These are phyloP conservation scores for Drosophila parthenogenetica DNA, from an alignment of 2,888 invertebrate genomes.

Conservation along the genomic window DNA sequence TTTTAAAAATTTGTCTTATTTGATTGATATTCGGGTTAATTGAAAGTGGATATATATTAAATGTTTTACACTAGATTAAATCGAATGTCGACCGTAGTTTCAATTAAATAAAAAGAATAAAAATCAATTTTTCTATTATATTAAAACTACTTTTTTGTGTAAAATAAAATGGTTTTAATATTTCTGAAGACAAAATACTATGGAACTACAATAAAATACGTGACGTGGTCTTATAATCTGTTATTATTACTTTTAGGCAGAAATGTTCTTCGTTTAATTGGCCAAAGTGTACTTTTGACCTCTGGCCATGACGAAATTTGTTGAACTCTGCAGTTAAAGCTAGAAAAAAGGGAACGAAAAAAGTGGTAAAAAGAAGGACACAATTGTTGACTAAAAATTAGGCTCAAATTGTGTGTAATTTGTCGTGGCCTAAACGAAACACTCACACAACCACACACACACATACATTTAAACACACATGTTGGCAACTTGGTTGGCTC, in stretches of 20 bases:
- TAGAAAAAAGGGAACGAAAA: background rate
- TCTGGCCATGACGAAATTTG: background rate
- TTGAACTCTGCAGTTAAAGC: slow-evolving; percentile 8
- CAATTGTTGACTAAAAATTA: slow-evolving; percentile 69
- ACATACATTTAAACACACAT: slow-evolving; percentile 22
- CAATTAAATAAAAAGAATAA: too few species aligned
- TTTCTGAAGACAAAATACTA: background rate
- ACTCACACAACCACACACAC: slow-evolving; percentile 16
- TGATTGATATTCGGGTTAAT: background rate
- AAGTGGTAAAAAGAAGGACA: slow-evolving; percentile 26
- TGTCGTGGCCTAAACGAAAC: slow-evolving; percentile 60
- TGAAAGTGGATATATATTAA: background rate
- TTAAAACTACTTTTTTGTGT: background rate
- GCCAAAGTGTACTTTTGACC: background rate
- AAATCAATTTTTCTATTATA: background rate
- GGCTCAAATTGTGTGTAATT: slow-evolving; percentile 73
- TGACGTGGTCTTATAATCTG: background rate
- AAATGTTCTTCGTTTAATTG: background rate
- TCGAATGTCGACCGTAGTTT: background rate
- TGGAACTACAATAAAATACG: background rate
- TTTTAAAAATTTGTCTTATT: slow-evolving; percentile 12
- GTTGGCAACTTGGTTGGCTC: slow-evolving; percentile 37
- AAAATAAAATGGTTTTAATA: background rate
- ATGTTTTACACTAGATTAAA: background rate
- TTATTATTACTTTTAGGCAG: background rate